These are phyloP conservation scores for Chlamydotis undulata DNA, from an alignment of 2,113 vertebrate genomes.

Conservation along the genomic window DNA sequence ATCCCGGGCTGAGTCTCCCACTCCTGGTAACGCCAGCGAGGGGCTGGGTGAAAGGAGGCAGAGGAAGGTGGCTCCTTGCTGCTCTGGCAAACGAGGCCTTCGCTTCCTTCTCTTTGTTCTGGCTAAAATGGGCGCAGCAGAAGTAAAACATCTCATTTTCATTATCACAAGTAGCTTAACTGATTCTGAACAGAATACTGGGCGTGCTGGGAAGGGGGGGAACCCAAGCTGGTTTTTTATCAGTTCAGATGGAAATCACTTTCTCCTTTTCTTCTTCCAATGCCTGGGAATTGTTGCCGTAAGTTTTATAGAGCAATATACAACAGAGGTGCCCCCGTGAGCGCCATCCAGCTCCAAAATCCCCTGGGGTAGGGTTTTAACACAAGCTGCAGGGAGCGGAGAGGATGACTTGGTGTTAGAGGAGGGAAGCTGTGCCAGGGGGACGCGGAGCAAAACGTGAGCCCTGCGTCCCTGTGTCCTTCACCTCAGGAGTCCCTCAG, in stretches of 20 bases:
- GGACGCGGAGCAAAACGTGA: rapidly evolving
- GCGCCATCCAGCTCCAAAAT: neutral
- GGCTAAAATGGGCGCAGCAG: neutral
- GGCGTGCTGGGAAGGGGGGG: no score
- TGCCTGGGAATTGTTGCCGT: neutral
- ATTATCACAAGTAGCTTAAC: neutral
- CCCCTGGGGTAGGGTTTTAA: neutral
- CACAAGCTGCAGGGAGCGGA: neutral
- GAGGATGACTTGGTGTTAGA: neutral
- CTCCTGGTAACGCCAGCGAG: neutral
- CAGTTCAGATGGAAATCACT: neutral
- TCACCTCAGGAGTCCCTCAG: neutral
- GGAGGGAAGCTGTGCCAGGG: neutral
- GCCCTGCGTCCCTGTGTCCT: rapidly evolving
- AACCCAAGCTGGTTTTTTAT: neutral
- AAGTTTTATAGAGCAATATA: neutral
- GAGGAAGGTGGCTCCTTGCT: neutral
- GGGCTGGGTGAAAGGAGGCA: neutral
- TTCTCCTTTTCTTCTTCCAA: neutral
- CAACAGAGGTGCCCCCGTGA: rapidly evolving
- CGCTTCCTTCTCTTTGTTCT: neutral
- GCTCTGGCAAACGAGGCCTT: neutral
- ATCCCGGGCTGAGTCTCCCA: neutral
- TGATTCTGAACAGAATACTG: neutral
- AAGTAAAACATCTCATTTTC: neutral